Evolutionary conservation across 2,888 invertebrate genomes (phyloP).

Genomic region (Troides oblongomaculatus): DNA sequence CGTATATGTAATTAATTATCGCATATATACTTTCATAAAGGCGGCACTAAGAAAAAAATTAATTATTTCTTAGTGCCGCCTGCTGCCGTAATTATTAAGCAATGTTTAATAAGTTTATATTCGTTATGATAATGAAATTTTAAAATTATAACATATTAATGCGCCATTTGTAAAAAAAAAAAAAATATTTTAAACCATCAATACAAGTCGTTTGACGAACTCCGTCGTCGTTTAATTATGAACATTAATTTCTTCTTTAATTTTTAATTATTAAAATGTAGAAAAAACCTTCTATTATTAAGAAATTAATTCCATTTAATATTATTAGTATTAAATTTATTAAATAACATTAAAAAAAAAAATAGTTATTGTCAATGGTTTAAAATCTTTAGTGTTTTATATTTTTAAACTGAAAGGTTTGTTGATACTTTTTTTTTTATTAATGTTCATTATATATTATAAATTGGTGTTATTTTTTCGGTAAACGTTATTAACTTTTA

Average conservation of each 20-base stretch:
- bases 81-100: not conserved
- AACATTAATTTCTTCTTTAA: not conserved
- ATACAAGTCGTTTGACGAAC: not conserved
- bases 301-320: not conserved
- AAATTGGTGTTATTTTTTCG: conserved; percentile 14
- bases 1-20: not conserved
- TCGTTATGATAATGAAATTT: not conserved
- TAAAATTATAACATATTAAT: not conserved
- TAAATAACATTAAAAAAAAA: conserved; percentile 2
- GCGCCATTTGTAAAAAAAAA: not conserved
- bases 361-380: conserved; percentile 6
- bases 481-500: conserved; percentile 15
- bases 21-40: not conserved
- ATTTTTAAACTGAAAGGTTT: conserved; percentile 15
- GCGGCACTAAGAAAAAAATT: not conserved
- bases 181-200: too few species aligned
- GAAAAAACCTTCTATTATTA: not conserved
- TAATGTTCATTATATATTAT: conserved; percentile 24
- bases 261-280: not conserved
- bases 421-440: conserved; percentile 26
- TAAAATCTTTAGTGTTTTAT: conserved; percentile 4
- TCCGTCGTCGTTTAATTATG: not conserved
- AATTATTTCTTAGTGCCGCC: too few species aligned
- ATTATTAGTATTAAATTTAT: conserved; percentile 4
- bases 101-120: not conserved